Evolutionary conservation across 2,888 invertebrate species (phyloP).

Genomic region (Eledone cirrhosa): DNA sequence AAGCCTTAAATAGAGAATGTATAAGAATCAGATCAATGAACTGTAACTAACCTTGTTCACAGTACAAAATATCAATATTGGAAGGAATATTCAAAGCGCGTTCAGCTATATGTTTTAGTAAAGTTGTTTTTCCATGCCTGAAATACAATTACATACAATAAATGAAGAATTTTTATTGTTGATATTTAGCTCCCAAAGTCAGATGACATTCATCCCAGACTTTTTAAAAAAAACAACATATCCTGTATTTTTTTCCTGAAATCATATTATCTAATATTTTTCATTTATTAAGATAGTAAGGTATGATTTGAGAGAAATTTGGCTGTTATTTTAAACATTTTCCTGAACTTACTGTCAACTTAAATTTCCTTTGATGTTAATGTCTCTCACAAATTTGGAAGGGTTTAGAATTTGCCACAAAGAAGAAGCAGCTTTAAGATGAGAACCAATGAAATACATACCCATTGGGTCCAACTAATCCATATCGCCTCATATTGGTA

Average conservation of each 20-base stretch:
- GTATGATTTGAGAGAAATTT: neutral
- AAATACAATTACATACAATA: conserved; percentile 37
- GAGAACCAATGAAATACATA: conserved; percentile 62
- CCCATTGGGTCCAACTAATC: conserved; percentile 98
- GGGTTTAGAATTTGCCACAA: conserved; percentile 12
- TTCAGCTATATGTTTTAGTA: conserved; percentile 90
- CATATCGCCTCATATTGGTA: conserved; percentile 92
- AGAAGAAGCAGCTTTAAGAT: neutral
- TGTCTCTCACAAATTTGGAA: neutral
- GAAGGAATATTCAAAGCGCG: conserved; percentile 93
- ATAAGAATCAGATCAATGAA: neutral
- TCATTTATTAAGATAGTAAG: neutral
- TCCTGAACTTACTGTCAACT: too few species aligned
- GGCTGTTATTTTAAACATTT: neutral
- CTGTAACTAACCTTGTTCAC: conserved; percentile 78
- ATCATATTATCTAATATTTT: too few species aligned
- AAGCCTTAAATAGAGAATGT: too few species aligned
- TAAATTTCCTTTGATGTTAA: too few species aligned
- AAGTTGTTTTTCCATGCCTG: conserved; percentile 96
- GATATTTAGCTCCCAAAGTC: too few species aligned
- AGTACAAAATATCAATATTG: conserved; percentile 93
- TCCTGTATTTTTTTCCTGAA: too few species aligned
- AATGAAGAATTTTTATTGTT: too few species aligned
- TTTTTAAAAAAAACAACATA: too few species aligned
- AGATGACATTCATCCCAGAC: too few species aligned